These are phyloP conservation scores for Resseliella maxima DNA, from an alignment of 2,888 invertebrate genomes.

Conservation along the genomic window DNA sequence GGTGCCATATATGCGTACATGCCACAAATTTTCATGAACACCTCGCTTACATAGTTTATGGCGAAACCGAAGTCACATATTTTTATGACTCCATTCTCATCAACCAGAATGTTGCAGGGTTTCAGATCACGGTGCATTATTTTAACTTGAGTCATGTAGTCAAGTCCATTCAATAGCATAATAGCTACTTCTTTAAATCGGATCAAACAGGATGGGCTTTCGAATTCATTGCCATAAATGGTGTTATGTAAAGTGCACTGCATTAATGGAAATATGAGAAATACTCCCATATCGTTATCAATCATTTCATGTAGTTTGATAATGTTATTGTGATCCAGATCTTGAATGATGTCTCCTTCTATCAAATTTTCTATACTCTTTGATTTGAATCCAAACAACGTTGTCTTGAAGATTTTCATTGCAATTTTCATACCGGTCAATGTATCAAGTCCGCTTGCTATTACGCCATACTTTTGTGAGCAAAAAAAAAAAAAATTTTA, in stretches of 20 bases:
- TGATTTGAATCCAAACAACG: not conserved
- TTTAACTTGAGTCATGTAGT: not conserved
- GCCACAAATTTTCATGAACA: not conserved
- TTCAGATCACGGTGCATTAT: not conserved
- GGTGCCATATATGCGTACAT: not conserved
- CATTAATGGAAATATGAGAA: not conserved
- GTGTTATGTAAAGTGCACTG: not conserved
- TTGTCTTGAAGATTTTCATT: not conserved
- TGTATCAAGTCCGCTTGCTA: not conserved
- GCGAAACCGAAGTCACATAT: not conserved
- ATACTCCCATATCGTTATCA: not conserved
- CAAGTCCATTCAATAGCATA: not conserved
- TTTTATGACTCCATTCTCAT: not conserved
- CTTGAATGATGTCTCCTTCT: not conserved
- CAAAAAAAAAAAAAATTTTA: no score
- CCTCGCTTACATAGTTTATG: not conserved
- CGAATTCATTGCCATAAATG: not conserved
- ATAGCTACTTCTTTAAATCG: not conserved
- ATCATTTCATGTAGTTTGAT: not conserved
- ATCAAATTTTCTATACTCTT: not conserved
- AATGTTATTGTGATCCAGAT: not conserved
- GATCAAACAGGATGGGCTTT: not conserved
- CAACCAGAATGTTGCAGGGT: not conserved
- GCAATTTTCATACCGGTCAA: not conserved
- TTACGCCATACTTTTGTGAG: no score